A percentile compares a stretch with the other conserved stretches of the same genome.
phyloP scores from a whole-genome alignment of 2,888 invertebrate genomes.

The Drosophila barbarae region DNA sequence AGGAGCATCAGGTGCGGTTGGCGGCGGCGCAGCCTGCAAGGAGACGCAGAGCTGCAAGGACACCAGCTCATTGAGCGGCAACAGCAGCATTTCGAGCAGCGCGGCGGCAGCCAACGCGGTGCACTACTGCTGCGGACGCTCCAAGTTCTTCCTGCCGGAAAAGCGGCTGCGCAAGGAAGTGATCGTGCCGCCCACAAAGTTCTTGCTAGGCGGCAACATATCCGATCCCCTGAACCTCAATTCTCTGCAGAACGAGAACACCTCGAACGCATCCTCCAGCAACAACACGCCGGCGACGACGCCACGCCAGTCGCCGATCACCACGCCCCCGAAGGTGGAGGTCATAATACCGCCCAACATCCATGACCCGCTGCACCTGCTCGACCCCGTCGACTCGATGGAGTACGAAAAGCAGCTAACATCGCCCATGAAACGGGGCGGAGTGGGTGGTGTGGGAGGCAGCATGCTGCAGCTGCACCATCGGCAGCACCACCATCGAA shows the following conservation, averaged over 20 bases:
- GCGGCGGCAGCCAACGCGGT: slow-evolving; percentile 56
- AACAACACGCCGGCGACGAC: slow-evolving; percentile 91
- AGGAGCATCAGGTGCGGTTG: slow-evolving; percentile 1
- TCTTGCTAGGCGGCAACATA: slow-evolving; percentile 94
- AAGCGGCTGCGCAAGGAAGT: slow-evolving; percentile 87
- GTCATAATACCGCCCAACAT: slow-evolving; percentile 96
- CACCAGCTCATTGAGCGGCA: slow-evolving; percentile 63
- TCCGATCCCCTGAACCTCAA: slow-evolving; percentile 96
- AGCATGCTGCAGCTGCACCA: slow-evolving; percentile 56
- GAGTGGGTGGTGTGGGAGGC: slow-evolving; percentile 31
- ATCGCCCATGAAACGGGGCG: slow-evolving; percentile 83
- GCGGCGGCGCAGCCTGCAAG: slow-evolving; percentile 37
- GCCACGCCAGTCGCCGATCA: slow-evolving; percentile 84
- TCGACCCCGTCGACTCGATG: slow-evolving; percentile 88
- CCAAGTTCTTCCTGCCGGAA: slow-evolving; percentile 87
- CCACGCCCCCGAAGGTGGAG: slow-evolving; percentile 86
- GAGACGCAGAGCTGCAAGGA: slow-evolving; percentile 60
- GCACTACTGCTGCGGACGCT: slow-evolving; percentile 79
- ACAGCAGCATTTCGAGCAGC: slow-evolving; percentile 66
- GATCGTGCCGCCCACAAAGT: slow-evolving; percentile 94
- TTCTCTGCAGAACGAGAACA: slow-evolving; percentile 90
- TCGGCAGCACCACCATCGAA: slow-evolving; percentile 82
- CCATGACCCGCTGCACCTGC: slow-evolving; percentile 93
- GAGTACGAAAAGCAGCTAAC: slow-evolving; percentile 90
- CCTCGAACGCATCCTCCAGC: slow-evolving; percentile 83